Percentiles rank a stretch among this genome's conserved stretches.
These are phyloP conservation scores for Pteropus rufus DNA, from an alignment of 2,797 vertebrate genomes.

Conservation along the genomic window DNA sequence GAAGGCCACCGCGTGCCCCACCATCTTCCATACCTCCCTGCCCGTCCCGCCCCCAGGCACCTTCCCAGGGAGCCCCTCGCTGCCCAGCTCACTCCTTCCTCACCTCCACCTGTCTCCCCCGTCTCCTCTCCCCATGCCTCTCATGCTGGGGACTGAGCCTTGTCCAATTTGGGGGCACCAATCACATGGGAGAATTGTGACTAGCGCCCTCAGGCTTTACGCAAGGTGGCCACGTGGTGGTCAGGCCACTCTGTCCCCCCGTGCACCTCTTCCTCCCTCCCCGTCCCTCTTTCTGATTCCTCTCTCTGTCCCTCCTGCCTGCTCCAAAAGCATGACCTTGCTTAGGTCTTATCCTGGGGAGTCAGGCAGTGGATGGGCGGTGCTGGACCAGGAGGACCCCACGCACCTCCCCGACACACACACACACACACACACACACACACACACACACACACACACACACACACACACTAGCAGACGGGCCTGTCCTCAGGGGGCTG, in stretches of 20 bases:
- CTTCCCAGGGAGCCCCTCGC: background rate
- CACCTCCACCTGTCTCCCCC: background rate
- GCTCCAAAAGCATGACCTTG: background rate
- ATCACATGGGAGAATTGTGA: fast-evolving
- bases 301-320: background rate
- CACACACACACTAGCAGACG: background rate
- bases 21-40: fast-evolving
- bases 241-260: fast-evolving
- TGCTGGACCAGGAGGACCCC: background rate
- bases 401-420: too few species aligned
- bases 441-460: too few species aligned
- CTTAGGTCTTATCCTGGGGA: fast-evolving
- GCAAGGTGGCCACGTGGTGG: background rate
- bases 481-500: background rate
- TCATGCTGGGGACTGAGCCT: background rate
- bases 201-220: fast-evolving
- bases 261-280: background rate
- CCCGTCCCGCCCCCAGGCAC: background rate
- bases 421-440: background rate
- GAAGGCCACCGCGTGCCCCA: background rate
- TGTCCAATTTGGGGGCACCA: background rate
- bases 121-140: background rate
- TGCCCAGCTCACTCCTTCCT: fast-evolving
- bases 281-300: fast-evolving
- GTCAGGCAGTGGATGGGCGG: background rate